Base-by-base conservation (phyloP, 37 sponge, comb jelly and placozoan genomes). In the Ephydatia muelleri region DNA sequence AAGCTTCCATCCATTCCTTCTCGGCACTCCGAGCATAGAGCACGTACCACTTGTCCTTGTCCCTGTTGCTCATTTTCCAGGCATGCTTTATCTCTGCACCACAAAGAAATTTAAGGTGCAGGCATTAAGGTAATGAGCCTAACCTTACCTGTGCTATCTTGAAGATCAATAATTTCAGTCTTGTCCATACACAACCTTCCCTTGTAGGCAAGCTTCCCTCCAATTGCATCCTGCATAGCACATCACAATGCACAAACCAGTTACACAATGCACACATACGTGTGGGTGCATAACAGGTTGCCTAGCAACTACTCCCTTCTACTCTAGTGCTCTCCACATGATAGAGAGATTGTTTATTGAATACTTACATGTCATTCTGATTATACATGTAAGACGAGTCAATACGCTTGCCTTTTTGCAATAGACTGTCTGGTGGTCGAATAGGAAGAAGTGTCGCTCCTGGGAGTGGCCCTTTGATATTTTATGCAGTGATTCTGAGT, bases 391-490 rank as follows among this genome's bases (percentile, higher is more conserved):
- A n/a, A n/a, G n/a, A n/a, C n/a, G n/a, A n/a, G n/a, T n/a, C n/a
- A n/a, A n/a, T n/a, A n/a, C n/a, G n/a, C n/a, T n/a, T n/a, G n/a
- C n/a, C 94, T 96, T 96, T 75, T 95, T 96, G 87, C 99, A 98
- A 86, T 94, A 98, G 38, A 98, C 80, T 34, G 96, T 83, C 67
- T 94, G 99, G 40, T 88, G 87, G 70, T 96, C 99, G 83, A 98
- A 96, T 34, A 98, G 94, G 79, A 94, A 96, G 85, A 98, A 95
- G 34, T 90, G 87, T 73, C 99, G 83, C 78, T 92, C 93, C 69
- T 98, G 97, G 6, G 89, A 91, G 71, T 91, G 94, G 69, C 96
- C 99, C 84, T 94, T 96, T 8, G 97, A 94, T 32, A 98, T 95
- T 78, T 95, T 94, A 68, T 90, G 82, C 67, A 98, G 80, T n/a